Base-by-base conservation (phyloP, 2,797 vertebrate genomes). In the Typhlichthys eigenmanni region DNA sequence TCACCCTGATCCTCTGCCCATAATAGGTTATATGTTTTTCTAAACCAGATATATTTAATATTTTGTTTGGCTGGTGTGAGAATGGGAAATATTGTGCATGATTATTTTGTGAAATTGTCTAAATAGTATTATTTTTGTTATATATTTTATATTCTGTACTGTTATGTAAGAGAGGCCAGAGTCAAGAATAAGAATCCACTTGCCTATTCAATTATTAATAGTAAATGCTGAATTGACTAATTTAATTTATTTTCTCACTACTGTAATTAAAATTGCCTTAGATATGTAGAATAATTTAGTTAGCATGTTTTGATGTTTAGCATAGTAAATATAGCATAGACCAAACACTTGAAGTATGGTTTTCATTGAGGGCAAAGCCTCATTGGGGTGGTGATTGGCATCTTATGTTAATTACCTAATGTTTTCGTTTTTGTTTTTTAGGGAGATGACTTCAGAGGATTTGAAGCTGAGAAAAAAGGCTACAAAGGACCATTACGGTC, bases 361-460 rank as follows among this genome's bases (percentile, higher is more conserved):
- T 61, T 67, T 62, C 61, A 7, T 6, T 76, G 2, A 38, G 47
- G 19, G 24, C 65, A 48, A 52, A 29, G 16, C 34, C 34, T 38
- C 34, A 38, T 38, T 38, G 34, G 34, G 34, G 8, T 38, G 13
- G 1, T 62, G 4, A 55, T 34, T 13, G 8, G 16, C 55, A 52
- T 63, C 5, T 55, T 19, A 0, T 73, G 14, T 62, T 85, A 76
- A 76, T 75, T 34, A 1, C 11, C 32, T 76, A 29, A 29, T 29
- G 17, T 74, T 52, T 74, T 78, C 80, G 49, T 82, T 52, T 74
- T 78, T 81, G 49, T 82, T 75, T 86, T 82, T 59, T 75, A 94
- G 92, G 92, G 93, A 70, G 93, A 95, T 69, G 92, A 93, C 78
- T 96, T 96, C 82, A 89, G 81, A 92, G 95, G 95, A 78, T 96